These are phyloP conservation scores for Cynoglossus semilaevis DNA, from an alignment of 2,113 vertebrate genomes.

Conservation along the genomic window DNA sequence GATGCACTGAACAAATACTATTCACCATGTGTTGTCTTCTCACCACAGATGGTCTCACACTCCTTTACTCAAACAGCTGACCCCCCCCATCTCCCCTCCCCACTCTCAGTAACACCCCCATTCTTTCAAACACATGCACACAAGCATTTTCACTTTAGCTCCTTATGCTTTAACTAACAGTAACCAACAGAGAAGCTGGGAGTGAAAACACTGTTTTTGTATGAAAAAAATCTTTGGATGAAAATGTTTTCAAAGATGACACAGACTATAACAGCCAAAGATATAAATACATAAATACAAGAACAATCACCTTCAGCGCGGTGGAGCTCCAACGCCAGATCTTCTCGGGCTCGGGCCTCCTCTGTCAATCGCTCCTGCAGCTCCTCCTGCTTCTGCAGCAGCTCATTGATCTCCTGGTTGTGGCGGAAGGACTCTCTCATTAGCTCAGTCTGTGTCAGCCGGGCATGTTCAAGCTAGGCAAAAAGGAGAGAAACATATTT, in stretches of 20 bases:
- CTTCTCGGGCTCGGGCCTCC: constrained; percentile 84
- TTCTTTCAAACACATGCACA: constrained; percentile 12
- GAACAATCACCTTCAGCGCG: constrained; percentile 83
- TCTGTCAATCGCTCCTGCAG: constrained; percentile 85
- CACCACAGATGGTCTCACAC: constrained; percentile 42
- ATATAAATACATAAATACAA: background rate
- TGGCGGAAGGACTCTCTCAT: constrained; percentile 89
- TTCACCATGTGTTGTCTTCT: constrained; percentile 27
- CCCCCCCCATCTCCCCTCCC: constrained; percentile 45
- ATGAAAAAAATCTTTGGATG: background rate
- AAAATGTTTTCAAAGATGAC: background rate
- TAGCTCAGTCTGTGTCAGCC: constrained; percentile 90
- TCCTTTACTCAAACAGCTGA: constrained; percentile 50
- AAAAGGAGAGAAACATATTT: background rate
- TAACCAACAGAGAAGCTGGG: background rate
- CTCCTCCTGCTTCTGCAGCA: constrained; percentile 86
- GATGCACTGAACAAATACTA: constrained; percentile 7
- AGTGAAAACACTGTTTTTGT: background rate
- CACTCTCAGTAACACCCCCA: constrained; percentile 20
- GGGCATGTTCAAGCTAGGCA: constrained; percentile 93
- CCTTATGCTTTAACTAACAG: constrained; percentile 12
- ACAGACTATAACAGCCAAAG: background rate
- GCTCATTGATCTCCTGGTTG: constrained; percentile 85
- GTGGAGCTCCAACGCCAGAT: constrained; percentile 90
- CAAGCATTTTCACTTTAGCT: constrained; percentile 26